Evolutionary conservation across 2,888 invertebrate species (phyloP).

Genomic region (Hermaeophaga mercurialis): DNA sequence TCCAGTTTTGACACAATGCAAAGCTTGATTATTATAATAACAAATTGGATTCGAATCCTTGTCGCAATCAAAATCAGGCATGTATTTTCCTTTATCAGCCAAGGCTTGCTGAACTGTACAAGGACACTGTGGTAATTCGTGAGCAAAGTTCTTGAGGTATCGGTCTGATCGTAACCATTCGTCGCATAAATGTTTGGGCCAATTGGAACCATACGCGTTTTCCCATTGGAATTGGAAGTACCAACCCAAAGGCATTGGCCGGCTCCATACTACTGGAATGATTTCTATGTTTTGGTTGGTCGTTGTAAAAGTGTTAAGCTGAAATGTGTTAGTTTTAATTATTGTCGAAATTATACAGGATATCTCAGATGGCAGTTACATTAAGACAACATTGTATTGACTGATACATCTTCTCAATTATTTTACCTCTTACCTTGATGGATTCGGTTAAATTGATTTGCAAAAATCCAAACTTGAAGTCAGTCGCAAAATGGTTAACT

Average conservation of each 20-base stretch:
- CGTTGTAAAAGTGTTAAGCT: conserved; percentile 34
- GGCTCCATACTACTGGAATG: conserved; percentile 78
- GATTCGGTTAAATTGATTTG: conserved; percentile 87
- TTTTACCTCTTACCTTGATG: conserved; percentile 39
- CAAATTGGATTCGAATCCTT: conserved; percentile 89
- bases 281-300: conserved; percentile 38
- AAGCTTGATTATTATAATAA: conserved; percentile 84
- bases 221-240: conserved; percentile 92
- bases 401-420: neutral
- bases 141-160: conserved; percentile 81
- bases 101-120: conserved; percentile 90
- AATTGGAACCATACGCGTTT: conserved; percentile 74
- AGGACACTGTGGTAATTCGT: conserved; percentile 85
- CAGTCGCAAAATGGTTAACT: conserved; percentile 70
- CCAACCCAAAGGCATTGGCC: conserved; percentile 91
- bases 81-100: conserved; percentile 88
- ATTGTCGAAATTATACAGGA: no score
- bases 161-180: conserved; percentile 89
- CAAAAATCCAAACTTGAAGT: conserved; percentile 85
- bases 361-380: no score
- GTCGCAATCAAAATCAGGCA: conserved; percentile 90
- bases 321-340: neutral
- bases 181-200: conserved; percentile 85
- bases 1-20: conserved; percentile 92
- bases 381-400: no score